These are phyloP conservation scores for Rhincodon typus DNA, from an alignment of 2,797 vertebrate species.

Conservation along the genomic window DNA sequence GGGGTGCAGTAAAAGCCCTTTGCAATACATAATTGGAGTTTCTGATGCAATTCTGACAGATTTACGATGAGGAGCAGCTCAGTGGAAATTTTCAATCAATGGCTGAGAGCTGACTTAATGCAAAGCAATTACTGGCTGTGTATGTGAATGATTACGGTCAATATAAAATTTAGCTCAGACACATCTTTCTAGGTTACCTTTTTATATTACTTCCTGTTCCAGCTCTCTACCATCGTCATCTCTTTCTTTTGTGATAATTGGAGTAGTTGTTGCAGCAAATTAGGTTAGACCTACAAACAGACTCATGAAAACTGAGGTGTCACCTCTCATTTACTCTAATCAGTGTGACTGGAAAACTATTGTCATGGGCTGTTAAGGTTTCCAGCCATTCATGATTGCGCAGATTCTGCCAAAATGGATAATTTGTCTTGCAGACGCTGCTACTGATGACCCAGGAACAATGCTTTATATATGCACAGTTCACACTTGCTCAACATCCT, in stretches of 20 bases:
- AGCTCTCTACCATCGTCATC: not conserved
- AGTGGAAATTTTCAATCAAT: not conserved
- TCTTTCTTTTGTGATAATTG: not conserved
- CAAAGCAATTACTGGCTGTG: not conserved
- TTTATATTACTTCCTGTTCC: not conserved
- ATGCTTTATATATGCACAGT: not conserved
- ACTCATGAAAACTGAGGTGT: not conserved
- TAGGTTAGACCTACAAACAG: not conserved
- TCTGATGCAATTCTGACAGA: not conserved
- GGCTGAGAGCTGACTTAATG: not conserved
- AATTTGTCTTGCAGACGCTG: not conserved
- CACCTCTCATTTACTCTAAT: not conserved
- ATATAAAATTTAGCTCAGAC: not conserved
- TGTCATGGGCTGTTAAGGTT: not conserved
- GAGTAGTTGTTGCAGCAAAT: not conserved
- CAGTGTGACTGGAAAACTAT: not conserved
- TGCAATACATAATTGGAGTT: not conserved
- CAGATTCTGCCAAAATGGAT: not conserved
- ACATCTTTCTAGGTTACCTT: slow-evolving; percentile 9
- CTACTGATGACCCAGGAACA: not conserved
- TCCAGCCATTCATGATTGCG: not conserved
- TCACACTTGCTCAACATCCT: not conserved
- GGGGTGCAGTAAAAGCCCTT: not conserved
- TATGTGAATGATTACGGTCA: not conserved
- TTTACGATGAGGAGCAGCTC: not conserved